phyloP scores from a whole-genome alignment of 2,888 invertebrate genomes.

The Hydropsyche betteni region DNA sequence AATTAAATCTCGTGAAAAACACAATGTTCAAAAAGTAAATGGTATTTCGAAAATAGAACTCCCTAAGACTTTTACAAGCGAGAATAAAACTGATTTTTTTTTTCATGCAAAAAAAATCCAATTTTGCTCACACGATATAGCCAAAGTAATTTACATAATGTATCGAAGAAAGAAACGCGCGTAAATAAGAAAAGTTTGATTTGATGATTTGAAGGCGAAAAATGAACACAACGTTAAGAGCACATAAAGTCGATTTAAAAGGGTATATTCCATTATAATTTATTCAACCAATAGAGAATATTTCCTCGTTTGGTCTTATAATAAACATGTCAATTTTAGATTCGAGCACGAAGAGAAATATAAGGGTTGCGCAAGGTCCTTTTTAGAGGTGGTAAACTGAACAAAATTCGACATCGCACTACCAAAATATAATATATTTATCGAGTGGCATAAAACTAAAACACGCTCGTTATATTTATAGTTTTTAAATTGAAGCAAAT shows the following conservation, averaged over 20 bases:
- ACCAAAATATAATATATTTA: slow-evolving; percentile 3
- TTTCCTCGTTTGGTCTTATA: slow-evolving; percentile 11
- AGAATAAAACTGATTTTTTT: not conserved
- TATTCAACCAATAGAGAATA: slow-evolving; percentile 9
- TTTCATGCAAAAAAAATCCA: not conserved
- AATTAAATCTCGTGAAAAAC: too few species aligned
- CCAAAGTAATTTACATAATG: slow-evolving; percentile 5
- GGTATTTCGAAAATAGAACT: too few species aligned
- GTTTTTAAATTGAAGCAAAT: not conserved
- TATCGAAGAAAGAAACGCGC: not conserved
- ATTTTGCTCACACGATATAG: not conserved
- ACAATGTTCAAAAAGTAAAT: too few species aligned
- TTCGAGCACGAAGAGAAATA: slow-evolving; percentile 3
- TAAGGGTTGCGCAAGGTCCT: not conserved
- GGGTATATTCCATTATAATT: slow-evolving; percentile 12
- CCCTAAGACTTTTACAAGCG: not conserved
- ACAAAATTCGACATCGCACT: not conserved
- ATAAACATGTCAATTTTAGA: slow-evolving; percentile 27
- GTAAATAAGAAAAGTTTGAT: slow-evolving; percentile 1
- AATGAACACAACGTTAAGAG: not conserved
- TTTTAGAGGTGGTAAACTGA: not conserved
- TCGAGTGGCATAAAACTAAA: not conserved
- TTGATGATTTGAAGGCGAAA: not conserved
- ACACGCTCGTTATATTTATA: not conserved
- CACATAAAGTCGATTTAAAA: slow-evolving; percentile 6